A percentile compares a stretch with the other conserved stretches of the same genome.
Conservation (phyloP, 1,140 invertebrate species). For the Scaptodrosophila lebanonensis region DNA sequence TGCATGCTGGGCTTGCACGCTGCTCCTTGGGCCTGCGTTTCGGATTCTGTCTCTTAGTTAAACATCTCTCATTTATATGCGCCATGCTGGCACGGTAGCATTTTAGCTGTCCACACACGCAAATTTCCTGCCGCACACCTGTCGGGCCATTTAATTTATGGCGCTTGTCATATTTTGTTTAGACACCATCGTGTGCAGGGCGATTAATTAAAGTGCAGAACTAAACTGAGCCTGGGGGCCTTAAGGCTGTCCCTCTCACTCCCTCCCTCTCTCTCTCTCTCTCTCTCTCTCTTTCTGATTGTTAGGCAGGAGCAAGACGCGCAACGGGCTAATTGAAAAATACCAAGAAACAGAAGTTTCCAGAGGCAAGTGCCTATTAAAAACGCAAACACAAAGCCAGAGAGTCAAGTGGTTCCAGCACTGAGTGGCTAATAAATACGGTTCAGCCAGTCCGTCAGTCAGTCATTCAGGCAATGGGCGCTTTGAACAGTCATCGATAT, state of each 20-base stretch:
- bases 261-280: too few species aligned
- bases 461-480: conserved; percentile 58
- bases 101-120: conserved; percentile 72
- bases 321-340: conserved; percentile 63
- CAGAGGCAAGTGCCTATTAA: conserved; percentile 64
- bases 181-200: conserved; percentile 50
- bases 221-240: conserved; percentile 13
- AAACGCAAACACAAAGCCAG: conserved; percentile 47
- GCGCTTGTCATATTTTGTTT: conserved; percentile 75
- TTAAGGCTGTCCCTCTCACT: conserved; percentile 19
- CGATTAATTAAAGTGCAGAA: conserved; percentile 70
- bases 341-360: conserved; percentile 45
- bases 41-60: conserved; percentile 65
- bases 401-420: conserved; percentile 62
- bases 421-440: conserved; percentile 61
- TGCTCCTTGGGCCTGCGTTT: conserved; percentile 2
- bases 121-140: conserved; percentile 60
- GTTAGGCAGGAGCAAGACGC: too few species aligned
- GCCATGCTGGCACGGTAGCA: conserved; percentile 52
- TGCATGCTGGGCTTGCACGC: conserved; percentile 30
- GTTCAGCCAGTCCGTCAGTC: conserved; percentile 29
- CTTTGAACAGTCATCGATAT: conserved; percentile 60
- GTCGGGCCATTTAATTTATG: conserved; percentile 59
- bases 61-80: conserved; percentile 75
- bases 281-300: too few species aligned